Base-by-base conservation (phyloP, 2,888 invertebrate genomes). In the Oxyteleia sp. region DNA sequence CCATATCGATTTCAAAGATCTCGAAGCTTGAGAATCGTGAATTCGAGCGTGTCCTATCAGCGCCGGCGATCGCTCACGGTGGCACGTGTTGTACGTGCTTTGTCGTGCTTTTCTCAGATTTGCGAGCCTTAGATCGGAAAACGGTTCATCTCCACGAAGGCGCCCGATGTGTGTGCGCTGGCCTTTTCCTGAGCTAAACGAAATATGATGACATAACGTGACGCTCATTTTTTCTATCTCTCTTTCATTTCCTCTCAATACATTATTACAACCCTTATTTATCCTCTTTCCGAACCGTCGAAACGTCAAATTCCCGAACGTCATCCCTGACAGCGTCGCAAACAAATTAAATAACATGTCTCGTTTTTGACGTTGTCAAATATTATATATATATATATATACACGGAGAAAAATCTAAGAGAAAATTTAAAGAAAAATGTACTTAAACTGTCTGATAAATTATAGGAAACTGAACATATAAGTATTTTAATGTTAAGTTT, bases 41-140 rank as follows among this genome's bases (percentile, higher is more conserved):
- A 88, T 88, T 88, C 89, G 90, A 88, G 90, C 90, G 92, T 88
- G 88, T 88, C 88, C 88, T 91, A 90, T 91, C 90, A 88, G 86
- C 84, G 82, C 83, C 80, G 85, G 84, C 84, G 80, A 72, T 63
- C 78, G 63, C 57, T 74, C 57, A 86, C 69, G 55, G 69, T 80
- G 87, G 90, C 91, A 90, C 89, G 90, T 89, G 91, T 90, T 85
- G 92, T 90, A 91, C 93, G 93, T 93, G 93, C 92, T 89, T 90
- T 81, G 87, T 38, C 87, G 88, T 86, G 88, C 84, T 90, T 93
- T 92, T 90, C 91, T 92, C 92, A 93, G 88, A 87, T 88, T 88
- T 88, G 85, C 86, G 75, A 78, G 80, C n/a, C 64, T 84, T 78
- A 74, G 75, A 84, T 59, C 82, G 66, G 69, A 74, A 79, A 84